Evolutionary conservation across 92 coral and sea anemone genomes (phyloP).

Genomic region (Siderastrea siderea): DNA sequence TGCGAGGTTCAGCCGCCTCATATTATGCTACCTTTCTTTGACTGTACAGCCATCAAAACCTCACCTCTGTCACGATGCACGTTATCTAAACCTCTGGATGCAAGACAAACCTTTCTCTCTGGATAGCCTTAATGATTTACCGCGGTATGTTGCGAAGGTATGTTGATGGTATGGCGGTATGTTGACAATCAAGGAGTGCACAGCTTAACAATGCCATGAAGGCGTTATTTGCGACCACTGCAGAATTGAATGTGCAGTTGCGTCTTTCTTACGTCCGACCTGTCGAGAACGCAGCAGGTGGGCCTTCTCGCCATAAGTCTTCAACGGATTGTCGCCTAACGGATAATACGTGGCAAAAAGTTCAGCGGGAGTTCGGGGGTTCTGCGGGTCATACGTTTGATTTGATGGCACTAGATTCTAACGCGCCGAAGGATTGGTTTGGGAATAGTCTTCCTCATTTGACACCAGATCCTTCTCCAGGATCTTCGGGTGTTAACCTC

Average conservation of each 20-base stretch:
- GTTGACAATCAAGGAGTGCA: slow-evolving; percentile 46
- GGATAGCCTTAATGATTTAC: no score
- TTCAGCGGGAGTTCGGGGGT: slow-evolving; percentile 45
- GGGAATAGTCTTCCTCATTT: slow-evolving; percentile 54
- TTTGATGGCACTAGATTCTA: slow-evolving; percentile 66
- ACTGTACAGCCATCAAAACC: no score
- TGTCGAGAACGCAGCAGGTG: slow-evolving; percentile 54
- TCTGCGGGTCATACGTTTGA: slow-evolving; percentile 56
- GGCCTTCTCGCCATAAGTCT: slow-evolving; percentile 47
- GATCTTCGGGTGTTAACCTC: no score
- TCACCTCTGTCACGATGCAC: background rate
- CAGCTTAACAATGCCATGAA: slow-evolving; percentile 47
- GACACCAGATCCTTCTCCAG: slow-evolving; percentile 45
- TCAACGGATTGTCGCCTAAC: slow-evolving; percentile 48
- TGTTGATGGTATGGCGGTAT: slow-evolving; percentile 48
- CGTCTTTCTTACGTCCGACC: slow-evolving; percentile 23
- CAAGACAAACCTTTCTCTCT: no score
- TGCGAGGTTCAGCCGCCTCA: slow-evolving; percentile 14
- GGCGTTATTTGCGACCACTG: slow-evolving; percentile 13
- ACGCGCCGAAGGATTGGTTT: slow-evolving; percentile 38
- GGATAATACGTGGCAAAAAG: slow-evolving; percentile 38
- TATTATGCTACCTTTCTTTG: background rate
- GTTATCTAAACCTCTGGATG: background rate
- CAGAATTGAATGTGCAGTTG: slow-evolving; percentile 15
- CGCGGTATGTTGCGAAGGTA: no score